phyloP scores from a whole-genome alignment of 2,888 invertebrate genomes.

The Iselma pallidipennis region DNA sequence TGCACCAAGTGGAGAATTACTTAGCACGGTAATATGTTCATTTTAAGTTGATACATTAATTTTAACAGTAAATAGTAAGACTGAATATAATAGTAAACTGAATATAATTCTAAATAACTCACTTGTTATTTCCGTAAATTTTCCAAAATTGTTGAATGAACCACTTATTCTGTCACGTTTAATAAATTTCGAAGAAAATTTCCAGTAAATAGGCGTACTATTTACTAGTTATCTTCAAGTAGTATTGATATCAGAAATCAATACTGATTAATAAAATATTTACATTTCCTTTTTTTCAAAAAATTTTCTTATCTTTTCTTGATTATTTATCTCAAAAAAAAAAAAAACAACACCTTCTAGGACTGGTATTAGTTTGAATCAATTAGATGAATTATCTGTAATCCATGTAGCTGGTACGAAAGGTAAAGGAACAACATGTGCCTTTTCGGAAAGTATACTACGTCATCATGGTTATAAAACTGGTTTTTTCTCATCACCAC shows the following conservation, averaged over 20 bases:
- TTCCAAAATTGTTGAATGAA: neutral
- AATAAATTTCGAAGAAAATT: neutral
- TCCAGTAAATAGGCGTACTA: constrained; percentile 4
- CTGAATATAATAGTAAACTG: too few relatives aligned
- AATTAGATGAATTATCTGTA: constrained; percentile 75
- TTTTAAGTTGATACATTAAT: too few relatives aligned
- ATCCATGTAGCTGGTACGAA: constrained; percentile 98
- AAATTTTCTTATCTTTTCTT: constrained; percentile 3
- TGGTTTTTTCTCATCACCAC: constrained; percentile 96
- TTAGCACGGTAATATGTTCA: neutral
- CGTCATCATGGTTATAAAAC: constrained; percentile 82
- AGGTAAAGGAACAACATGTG: constrained; percentile 97
- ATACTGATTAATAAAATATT: constrained; percentile 5
- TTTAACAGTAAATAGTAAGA: constrained; percentile 48
- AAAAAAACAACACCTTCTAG: constrained; percentile 48
- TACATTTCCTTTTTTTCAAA: constrained; percentile 3
- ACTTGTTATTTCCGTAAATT: neutral
- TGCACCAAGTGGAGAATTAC: constrained; percentile 57
- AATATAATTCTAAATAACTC: too few relatives aligned
- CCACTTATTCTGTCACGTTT: neutral
- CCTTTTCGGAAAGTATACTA: constrained; percentile 87
- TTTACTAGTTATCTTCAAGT: constrained; percentile 15
- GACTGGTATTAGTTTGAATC: constrained; percentile 66
- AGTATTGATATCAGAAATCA: constrained; percentile 15
- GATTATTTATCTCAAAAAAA: neutral